These are phyloP conservation scores for Antheraea mylitta DNA, from an alignment of 1,140 invertebrate species.

Conservation along the genomic window DNA sequence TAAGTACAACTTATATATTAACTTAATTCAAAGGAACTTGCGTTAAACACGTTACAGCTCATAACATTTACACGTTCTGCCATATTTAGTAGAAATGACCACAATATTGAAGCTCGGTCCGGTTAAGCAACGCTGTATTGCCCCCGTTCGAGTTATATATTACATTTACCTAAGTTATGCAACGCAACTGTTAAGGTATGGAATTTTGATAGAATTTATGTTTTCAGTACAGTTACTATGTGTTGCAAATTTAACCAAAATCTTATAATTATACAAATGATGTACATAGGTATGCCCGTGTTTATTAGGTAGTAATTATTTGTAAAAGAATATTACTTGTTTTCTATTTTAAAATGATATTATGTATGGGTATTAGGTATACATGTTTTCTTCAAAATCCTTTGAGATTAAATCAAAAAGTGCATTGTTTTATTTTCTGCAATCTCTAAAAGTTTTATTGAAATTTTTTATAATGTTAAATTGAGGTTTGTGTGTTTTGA, in stretches of 20 bases:
- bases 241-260: background rate
- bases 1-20: background rate
- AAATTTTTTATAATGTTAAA: no score
- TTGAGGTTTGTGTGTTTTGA: no score
- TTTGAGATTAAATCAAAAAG: no score
- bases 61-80: background rate
- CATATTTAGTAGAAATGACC: slow-evolving; percentile 11
- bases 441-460: no score
- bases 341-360: no score
- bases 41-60: slow-evolving; percentile 5
- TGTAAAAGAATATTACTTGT: no score
- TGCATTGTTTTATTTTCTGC: no score
- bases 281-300: no score
- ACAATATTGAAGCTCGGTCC: slow-evolving; percentile 9
- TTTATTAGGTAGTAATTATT: no score
- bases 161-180: slow-evolving; percentile 3
- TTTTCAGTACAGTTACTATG: background rate
- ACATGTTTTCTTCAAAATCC: no score
- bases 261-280: no score
- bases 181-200: background rate
- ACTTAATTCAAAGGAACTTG: slow-evolving; percentile 9
- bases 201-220: background rate
- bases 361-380: no score
- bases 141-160: background rate
- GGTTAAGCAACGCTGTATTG: slow-evolving; percentile 8